Evolutionary conservation across 1,140 invertebrate genomes (phyloP).

Genomic region (Drosophila chauvacae): DNA sequence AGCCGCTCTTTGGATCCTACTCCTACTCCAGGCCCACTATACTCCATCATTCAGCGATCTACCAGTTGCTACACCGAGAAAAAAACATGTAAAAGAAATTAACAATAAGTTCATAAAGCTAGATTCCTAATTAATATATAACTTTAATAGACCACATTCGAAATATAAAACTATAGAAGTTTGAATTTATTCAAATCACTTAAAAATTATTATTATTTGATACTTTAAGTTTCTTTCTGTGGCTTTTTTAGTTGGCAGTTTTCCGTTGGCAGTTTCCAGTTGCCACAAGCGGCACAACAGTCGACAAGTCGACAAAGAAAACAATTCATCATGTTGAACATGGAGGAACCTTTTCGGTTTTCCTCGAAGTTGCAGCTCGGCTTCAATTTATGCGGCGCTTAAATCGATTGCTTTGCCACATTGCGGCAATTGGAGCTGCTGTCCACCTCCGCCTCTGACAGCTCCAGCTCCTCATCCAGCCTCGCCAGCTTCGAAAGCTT

Average conservation of each 20-base stretch:
- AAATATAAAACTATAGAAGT: not conserved
- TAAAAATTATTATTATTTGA: not conserved
- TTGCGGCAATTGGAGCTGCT: slow-evolving; percentile 69
- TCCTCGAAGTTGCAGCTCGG: slow-evolving; percentile 36
- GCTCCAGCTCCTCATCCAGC: not conserved
- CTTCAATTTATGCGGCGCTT: slow-evolving; percentile 79
- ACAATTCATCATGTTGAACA: slow-evolving; percentile 79
- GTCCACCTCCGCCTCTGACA: slow-evolving; percentile 17
- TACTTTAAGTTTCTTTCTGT: not conserved
- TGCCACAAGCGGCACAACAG: slow-evolving; percentile 49
- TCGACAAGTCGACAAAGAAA: slow-evolving; percentile 81
- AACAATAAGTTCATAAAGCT: too few relatives aligned
- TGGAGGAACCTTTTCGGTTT: slow-evolving; percentile 73
- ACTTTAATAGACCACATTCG: not conserved
- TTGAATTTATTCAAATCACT: not conserved
- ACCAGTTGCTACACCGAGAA: slow-evolving; percentile 15
- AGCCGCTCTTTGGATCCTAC: slow-evolving; percentile 23
- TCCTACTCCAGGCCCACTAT: slow-evolving; percentile 66
- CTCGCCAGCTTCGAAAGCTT: slow-evolving; percentile 1
- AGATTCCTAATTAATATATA: too few relatives aligned
- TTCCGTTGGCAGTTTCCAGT: slow-evolving; percentile 35
- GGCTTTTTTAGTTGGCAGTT: slow-evolving; percentile 45
- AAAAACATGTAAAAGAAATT: not conserved
- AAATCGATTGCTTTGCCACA: slow-evolving; percentile 82
- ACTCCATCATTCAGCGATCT: slow-evolving; percentile 54